These are phyloP conservation scores for Neocloeon triangulifer DNA, from an alignment of 1,140 invertebrate species.

Conservation along the genomic window DNA sequence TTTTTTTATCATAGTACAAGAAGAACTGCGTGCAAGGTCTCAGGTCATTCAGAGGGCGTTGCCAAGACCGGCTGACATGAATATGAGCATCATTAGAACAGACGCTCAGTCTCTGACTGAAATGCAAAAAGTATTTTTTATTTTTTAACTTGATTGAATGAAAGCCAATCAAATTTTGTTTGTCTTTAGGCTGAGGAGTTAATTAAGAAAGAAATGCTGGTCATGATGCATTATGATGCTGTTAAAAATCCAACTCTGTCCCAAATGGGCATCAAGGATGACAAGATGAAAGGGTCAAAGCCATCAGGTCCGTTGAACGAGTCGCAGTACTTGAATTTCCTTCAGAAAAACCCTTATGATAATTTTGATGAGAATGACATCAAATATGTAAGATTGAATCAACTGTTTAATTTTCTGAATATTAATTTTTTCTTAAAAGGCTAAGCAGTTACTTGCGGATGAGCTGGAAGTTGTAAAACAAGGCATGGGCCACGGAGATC, in stretches of 20 bases:
- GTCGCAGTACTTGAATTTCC: conserved; percentile 47
- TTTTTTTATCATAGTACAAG: conserved; percentile 5
- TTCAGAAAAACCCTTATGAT: conserved; percentile 70
- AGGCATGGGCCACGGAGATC: conserved; percentile 86
- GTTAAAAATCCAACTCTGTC: conserved; percentile 21
- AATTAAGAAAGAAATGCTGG: conserved; percentile 92
- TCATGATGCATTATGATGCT: conserved; percentile 82
- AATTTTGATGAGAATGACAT: conserved; percentile 10
- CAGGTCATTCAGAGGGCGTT: conserved; percentile 70
- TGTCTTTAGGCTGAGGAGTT: conserved; percentile 67
- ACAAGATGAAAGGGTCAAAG: conserved; percentile 9
- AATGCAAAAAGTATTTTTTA: conserved; percentile 44
- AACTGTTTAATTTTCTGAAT: neutral
- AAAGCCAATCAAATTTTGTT: neutral
- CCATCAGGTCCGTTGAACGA: conserved; percentile 23
- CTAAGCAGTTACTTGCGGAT: conserved; percentile 39
- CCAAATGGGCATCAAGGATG: conserved; percentile 12
- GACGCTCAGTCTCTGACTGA: conserved; percentile 61
- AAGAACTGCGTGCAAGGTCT: conserved; percentile 57
- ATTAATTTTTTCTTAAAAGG: conserved; percentile 17
- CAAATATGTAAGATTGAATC: neutral
- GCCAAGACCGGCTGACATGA: conserved; percentile 75
- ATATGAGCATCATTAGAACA: conserved; percentile 52
- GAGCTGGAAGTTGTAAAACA: conserved; percentile 81
- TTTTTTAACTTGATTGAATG: too few species aligned